These are phyloP conservation scores for Poicephalus gulielmi DNA, from an alignment of 2,113 vertebrate genomes.

Conservation along the genomic window DNA sequence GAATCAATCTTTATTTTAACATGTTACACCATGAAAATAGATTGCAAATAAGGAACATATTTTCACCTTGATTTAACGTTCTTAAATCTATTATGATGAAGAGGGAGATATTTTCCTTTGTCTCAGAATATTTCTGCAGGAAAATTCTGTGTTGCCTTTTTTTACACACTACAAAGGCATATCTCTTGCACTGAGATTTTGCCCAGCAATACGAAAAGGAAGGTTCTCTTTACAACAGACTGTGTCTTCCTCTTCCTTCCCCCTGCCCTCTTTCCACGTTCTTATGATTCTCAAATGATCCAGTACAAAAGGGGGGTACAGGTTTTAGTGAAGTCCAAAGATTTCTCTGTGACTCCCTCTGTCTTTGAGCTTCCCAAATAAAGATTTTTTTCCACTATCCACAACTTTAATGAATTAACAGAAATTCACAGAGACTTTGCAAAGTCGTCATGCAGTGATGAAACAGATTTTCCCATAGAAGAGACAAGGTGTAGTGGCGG, in stretches of 20 bases:
- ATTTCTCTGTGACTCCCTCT: not conserved
- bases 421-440: not conserved
- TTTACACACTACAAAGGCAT: not conserved
- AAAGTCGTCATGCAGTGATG: not conserved
- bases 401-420: not conserved
- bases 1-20: conserved; percentile 32
- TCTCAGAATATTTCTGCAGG: not conserved
- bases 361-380: not conserved
- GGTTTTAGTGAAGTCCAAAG: not conserved
- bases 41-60: not conserved
- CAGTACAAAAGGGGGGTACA: not conserved
- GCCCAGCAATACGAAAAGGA: not conserved
- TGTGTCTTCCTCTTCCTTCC: not conserved
- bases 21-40: not conserved
- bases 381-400: not conserved
- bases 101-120: not conserved
- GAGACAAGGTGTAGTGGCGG: not conserved
- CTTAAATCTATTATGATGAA: not conserved
- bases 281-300: not conserved
- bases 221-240: not conserved
- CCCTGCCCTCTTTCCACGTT: not conserved
- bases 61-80: not conserved
- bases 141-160: not conserved
- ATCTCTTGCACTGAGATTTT: not conserved
- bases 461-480: not conserved